Evolutionary conservation across 2,113 vertebrate species (phyloP), one percentile per base, ranked within the genome.

Genomic region (Poecilia latipinna): DNA sequence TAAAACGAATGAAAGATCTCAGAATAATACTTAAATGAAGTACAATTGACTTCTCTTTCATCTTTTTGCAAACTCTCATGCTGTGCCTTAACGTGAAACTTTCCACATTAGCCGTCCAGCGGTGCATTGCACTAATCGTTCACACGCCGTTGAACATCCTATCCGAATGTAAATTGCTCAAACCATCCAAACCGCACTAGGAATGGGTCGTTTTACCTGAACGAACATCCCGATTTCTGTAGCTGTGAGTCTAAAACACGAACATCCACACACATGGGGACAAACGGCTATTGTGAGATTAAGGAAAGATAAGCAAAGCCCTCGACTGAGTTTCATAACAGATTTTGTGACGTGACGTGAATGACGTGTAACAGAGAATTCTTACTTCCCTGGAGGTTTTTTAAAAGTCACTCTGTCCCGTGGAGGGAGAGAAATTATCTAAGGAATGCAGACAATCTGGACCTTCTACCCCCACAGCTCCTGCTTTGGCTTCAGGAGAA

Each of bases 361-460:
- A 10, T 54, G 22, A 61, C 33, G 5, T 29, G 37, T 12, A 61
- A 28, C 29, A 17, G 48, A 62, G 39, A 17, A 33, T 33, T 61
- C 17, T 15, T n/a, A 24, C 60, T 11, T 48, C 35, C 28, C 12
- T 76, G 85, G 83, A 82, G 79, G 69, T 11, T 1, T 62, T 8
- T 7, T 48, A 68, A 31, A 32, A 22, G 51, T 65, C 62, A 44
- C 2, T 79, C 12, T 64, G n/a, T 60, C 19, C 42, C 0, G 0
- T 3, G 42, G 33, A 4, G 65, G 29, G 7, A 22, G 28, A 72
- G 13, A 57, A 74, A 84, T 44, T 51, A 86, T 81, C 4, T 61
- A 8, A 86, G 86, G 91, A 93, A 93, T 93, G 92, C 31, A 74
- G 88, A 86, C 78, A 75, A 42, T 84, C 92, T 42, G 82, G 90